phyloP scores from a whole-genome alignment of 2,888 invertebrate species.

The Synergus gifuensis region DNA sequence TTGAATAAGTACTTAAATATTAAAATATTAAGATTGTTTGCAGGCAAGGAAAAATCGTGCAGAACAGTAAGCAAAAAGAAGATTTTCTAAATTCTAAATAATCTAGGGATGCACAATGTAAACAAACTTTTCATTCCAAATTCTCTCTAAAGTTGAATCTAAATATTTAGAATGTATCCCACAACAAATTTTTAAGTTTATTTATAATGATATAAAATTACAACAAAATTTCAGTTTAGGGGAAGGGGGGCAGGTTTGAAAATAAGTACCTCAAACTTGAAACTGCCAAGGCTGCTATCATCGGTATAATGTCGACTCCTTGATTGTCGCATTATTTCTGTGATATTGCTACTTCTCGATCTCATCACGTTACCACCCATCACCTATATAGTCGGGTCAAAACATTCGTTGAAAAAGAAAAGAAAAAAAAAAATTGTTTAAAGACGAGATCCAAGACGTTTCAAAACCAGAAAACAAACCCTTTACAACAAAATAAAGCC shows the following conservation, averaged over 20 bases:
- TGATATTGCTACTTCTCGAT: conserved; percentile 74
- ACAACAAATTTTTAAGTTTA: not conserved
- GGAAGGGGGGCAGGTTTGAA: conserved; percentile 43
- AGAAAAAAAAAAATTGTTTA: conserved; percentile 34
- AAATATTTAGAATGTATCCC: not conserved
- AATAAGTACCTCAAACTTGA: conserved; percentile 82
- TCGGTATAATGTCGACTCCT: conserved; percentile 84
- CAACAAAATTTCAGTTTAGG: conserved; percentile 19
- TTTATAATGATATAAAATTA: not conserved
- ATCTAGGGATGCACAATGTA: not conserved
- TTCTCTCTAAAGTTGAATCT: not conserved
- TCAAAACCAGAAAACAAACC: not conserved
- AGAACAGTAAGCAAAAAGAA: not conserved
- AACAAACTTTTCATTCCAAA: not conserved
- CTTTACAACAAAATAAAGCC: conserved; percentile 26
- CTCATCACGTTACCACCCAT: conserved; percentile 75
- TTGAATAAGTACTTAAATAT: not conserved
- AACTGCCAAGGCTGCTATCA: conserved; percentile 85
- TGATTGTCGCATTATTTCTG: conserved; percentile 74
- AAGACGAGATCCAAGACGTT: conserved; percentile 43
- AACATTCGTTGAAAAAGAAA: conserved; percentile 44
- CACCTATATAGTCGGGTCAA: conserved; percentile 64
- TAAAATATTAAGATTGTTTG: not conserved
- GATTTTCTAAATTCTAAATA: conserved; percentile 1
- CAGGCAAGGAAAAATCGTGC: not conserved